Conservation (phyloP, 2,797 vertebrate genomes). For the Tarsius wallacei region DNA sequence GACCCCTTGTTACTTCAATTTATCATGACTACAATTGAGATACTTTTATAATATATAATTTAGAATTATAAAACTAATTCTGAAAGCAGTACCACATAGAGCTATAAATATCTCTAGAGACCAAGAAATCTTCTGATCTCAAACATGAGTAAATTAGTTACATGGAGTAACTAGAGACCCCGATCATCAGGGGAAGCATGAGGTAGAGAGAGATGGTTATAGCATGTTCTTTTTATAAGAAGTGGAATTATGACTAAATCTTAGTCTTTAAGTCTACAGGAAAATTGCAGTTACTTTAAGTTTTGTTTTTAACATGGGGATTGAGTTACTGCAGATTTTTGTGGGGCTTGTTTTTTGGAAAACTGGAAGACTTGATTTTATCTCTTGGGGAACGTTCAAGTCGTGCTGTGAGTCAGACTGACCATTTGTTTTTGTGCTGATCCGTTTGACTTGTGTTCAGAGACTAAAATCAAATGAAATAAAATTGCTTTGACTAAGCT, state of each 20-base stretch:
- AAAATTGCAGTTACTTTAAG: background rate
- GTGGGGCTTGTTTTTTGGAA: background rate
- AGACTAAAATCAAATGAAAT: background rate
- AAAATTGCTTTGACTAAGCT: background rate
- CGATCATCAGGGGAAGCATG: background rate
- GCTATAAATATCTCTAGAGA: background rate
- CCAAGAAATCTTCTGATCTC: background rate
- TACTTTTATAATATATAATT: background rate
- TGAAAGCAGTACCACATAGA: background rate
- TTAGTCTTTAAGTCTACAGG: background rate
- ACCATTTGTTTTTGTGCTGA: background rate
- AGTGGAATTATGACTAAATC: background rate
- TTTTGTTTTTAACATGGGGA: background rate
- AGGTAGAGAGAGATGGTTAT: background rate
- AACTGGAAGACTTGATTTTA: background rate
- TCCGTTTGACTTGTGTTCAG: background rate
- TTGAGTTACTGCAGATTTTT: background rate
- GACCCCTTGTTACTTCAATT: background rate
- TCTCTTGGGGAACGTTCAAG: background rate
- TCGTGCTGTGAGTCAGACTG: background rate
- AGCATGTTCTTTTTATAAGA: background rate
- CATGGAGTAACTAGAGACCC: background rate
- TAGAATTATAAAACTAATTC: background rate
- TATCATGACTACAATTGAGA: background rate
- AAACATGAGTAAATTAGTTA: background rate